Conservation (phyloP, 1,140 invertebrate species). For the Medauroidea extradentata region DNA sequence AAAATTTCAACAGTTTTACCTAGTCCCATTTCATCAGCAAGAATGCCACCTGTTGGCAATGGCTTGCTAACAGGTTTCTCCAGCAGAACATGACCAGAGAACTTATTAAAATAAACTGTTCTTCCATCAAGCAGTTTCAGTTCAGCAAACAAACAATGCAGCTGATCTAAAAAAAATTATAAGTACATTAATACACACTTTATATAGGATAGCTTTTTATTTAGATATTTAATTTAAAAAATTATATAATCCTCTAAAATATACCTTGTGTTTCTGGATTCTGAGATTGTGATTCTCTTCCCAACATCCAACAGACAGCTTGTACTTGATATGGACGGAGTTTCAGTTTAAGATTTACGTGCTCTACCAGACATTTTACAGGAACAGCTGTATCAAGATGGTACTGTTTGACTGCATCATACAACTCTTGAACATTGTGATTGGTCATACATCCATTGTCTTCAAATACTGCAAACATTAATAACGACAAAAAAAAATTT, state of each 20-base stretch:
- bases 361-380: slow-evolving; percentile 43
- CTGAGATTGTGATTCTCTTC: slow-evolving; percentile 43
- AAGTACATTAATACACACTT: slow-evolving; percentile 23
- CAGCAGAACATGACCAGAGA: slow-evolving; percentile 41
- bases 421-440: slow-evolving; percentile 45
- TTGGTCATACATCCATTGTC: slow-evolving; percentile 11
- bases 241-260: slow-evolving; percentile 17
- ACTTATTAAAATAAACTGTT: slow-evolving; percentile 51
- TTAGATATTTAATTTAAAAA: slow-evolving; percentile 18
- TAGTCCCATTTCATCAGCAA: slow-evolving; percentile 82
- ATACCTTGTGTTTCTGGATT: background rate
- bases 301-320: slow-evolving; percentile 67
- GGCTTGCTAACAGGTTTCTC: slow-evolving; percentile 33
- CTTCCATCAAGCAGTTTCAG: slow-evolving; percentile 39
- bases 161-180: slow-evolving; percentile 21
- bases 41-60: slow-evolving; percentile 62
- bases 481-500: no score
- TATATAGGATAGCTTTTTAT: slow-evolving; percentile 4
- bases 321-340: slow-evolving; percentile 62
- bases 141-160: slow-evolving; percentile 40
- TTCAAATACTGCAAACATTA: background rate
- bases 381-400: slow-evolving; percentile 34
- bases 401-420: slow-evolving; percentile 42
- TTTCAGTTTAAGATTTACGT: slow-evolving; percentile 46
- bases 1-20: slow-evolving; percentile 79